phyloP scores from a whole-genome alignment of 2,113 vertebrate species.

The Siniperca knerii region DNA sequence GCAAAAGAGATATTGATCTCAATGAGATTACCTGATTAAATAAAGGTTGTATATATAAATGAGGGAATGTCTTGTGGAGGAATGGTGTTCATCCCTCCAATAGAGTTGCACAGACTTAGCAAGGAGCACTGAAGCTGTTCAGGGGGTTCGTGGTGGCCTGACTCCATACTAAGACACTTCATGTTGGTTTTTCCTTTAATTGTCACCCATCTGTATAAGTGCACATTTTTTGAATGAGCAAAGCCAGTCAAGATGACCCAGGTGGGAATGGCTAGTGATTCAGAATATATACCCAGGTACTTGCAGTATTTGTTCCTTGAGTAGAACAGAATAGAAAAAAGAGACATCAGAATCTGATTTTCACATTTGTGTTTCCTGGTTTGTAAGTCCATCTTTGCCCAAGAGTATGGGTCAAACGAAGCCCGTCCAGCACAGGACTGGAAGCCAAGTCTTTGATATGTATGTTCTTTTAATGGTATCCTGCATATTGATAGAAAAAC shows the following conservation, averaged over 20 bases:
- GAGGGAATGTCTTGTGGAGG: too few relatives aligned
- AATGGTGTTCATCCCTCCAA: too few relatives aligned
- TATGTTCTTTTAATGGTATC: constrained; percentile 48
- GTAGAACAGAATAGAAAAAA: constrained; percentile 63
- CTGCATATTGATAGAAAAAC: constrained; percentile 67
- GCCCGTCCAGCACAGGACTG: constrained; percentile 29
- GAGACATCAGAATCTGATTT: constrained; percentile 66
- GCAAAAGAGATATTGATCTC: too few relatives aligned
- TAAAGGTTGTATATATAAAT: too few relatives aligned
- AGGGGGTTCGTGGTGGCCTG: too few relatives aligned
- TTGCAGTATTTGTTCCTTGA: constrained; percentile 47
- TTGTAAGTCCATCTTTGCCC: constrained; percentile 41
- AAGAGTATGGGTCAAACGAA: constrained; percentile 11
- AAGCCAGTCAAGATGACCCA: constrained; percentile 43
- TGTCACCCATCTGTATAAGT: background rate
- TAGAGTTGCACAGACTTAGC: too few relatives aligned
- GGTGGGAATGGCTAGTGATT: constrained; percentile 35
- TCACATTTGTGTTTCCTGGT: constrained; percentile 71
- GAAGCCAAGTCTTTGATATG: constrained; percentile 67
- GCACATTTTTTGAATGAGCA: constrained; percentile 41
- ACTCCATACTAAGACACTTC: too few relatives aligned
- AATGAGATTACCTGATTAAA: too few relatives aligned
- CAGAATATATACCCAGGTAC: constrained; percentile 31
- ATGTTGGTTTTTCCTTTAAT: too few relatives aligned
- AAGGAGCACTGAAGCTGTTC: too few relatives aligned